Evolutionary conservation across 2,113 vertebrate species (phyloP).

Genomic region (Hippocampus barbouri): DNA sequence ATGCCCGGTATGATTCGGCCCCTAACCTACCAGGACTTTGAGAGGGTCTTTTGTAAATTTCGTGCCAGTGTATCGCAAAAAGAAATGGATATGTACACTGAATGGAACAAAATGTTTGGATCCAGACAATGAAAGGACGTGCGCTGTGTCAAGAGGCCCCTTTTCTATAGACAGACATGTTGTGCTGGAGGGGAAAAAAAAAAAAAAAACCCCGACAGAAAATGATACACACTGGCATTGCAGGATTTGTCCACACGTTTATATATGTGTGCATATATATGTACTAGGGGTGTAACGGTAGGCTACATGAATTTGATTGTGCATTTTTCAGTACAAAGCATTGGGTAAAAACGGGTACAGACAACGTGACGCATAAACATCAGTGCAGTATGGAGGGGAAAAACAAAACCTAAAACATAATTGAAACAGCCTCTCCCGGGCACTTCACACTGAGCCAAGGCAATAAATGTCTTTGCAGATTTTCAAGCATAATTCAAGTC

Average conservation of each 20-base stretch:
- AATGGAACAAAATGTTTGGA: slow-evolving; percentile 99
- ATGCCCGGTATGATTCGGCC: slow-evolving; percentile 91
- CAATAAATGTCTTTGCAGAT: background rate
- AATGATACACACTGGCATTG: background rate
- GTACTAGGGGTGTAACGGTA: background rate
- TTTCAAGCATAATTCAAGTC: background rate
- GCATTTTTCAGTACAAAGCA: background rate
- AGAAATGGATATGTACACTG: slow-evolving; percentile 93
- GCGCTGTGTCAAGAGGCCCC: slow-evolving; percentile 60
- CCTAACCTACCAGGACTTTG: slow-evolving; percentile 95
- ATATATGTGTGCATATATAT: background rate
- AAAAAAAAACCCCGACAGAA: slow-evolving; percentile 21
- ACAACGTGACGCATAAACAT: background rate
- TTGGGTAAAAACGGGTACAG: background rate
- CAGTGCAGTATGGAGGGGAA: background rate
- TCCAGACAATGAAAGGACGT: slow-evolving; percentile 85
- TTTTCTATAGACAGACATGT: slow-evolving; percentile 56
- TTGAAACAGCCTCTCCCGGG: background rate
- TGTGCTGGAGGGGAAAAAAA: slow-evolving; percentile 49
- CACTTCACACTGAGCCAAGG: background rate
- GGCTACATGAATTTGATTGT: background rate
- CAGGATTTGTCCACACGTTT: background rate
- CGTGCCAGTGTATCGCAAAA: slow-evolving; percentile 97
- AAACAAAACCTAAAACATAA: background rate
- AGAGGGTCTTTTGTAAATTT: slow-evolving; percentile 96